A percentile compares a stretch with the other conserved stretches of the same genome.
Evolutionary conservation across 2,113 vertebrate species (phyloP).

Genomic region (Dasyurus viverrinus): DNA sequence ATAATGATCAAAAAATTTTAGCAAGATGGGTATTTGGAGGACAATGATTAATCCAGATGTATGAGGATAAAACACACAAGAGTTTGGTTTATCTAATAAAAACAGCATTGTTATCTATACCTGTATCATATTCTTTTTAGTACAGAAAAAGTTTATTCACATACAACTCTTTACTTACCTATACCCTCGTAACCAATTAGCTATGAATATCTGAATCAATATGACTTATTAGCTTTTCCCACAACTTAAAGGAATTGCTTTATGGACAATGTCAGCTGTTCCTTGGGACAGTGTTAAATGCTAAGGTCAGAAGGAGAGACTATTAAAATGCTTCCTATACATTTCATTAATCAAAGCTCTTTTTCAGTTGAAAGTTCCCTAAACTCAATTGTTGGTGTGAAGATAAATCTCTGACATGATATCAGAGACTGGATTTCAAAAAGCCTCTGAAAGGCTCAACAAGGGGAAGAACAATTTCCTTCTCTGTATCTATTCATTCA

Average conservation of each 20-base stretch:
- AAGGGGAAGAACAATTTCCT: neutral
- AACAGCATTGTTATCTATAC: neutral
- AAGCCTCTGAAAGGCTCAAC: neutral
- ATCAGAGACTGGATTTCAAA: neutral
- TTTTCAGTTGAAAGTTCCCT: neutral
- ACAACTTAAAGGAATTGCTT: neutral
- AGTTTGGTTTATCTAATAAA: neutral
- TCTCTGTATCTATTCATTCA: neutral
- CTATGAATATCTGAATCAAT: constrained; percentile 17
- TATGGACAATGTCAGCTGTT: constrained; percentile 4
- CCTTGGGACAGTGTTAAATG: constrained; percentile 17
- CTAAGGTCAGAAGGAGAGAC: neutral
- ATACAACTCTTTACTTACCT: constrained; percentile 28
- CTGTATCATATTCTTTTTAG: neutral
- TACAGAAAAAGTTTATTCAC: neutral
- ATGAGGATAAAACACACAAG: neutral
- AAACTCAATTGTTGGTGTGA: neutral
- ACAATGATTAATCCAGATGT: neutral
- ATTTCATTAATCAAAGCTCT: neutral
- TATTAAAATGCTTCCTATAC: neutral
- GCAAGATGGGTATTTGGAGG: neutral
- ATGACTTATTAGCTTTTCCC: neutral
- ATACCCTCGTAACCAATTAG: neutral
- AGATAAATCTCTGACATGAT: constrained; percentile 7
- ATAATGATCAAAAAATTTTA: neutral